A percentile compares a stretch with the other conserved stretches of the same genome.
phyloP scores from a whole-genome alignment of 2,113 vertebrate species.

The Gymnorhina tibicen region DNA sequence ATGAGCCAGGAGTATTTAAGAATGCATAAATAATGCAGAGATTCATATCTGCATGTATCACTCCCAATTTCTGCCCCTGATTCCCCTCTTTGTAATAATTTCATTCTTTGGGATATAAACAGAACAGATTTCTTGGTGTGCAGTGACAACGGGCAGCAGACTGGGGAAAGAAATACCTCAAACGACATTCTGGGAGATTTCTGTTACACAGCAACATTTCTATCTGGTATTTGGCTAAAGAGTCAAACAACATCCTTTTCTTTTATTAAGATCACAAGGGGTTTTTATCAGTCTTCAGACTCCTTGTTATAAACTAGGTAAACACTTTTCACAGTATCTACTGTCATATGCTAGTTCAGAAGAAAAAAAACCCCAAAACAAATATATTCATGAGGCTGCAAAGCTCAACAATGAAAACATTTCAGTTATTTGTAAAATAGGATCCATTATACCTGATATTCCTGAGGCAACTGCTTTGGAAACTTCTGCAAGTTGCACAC shows the following conservation, averaged over 20 bases:
- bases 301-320: background rate
- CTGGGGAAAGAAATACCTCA: background rate
- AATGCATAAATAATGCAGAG: background rate
- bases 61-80: no score
- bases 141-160: background rate
- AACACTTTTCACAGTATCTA: background rate
- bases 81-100: background rate
- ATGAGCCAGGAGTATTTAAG: background rate
- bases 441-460: constrained; percentile 86
- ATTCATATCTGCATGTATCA: background rate
- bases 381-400: background rate
- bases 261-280: background rate
- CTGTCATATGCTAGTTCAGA: background rate
- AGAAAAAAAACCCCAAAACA: background rate
- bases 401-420: background rate
- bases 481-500: constrained; percentile 96
- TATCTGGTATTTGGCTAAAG: background rate
- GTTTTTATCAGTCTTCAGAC: background rate
- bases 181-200: background rate
- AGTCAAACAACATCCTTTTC: background rate
- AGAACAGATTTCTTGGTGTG: background rate
- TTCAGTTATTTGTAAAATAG: background rate
- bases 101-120: background rate
- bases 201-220: background rate
- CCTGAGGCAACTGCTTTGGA: constrained; percentile 80